Evolutionary conservation across 30 jellyfish, hydroid and myxozoan genomes (phyloP), one percentile per base, ranked within the genome.

Genomic region (Euphysa ruthae): DNA sequence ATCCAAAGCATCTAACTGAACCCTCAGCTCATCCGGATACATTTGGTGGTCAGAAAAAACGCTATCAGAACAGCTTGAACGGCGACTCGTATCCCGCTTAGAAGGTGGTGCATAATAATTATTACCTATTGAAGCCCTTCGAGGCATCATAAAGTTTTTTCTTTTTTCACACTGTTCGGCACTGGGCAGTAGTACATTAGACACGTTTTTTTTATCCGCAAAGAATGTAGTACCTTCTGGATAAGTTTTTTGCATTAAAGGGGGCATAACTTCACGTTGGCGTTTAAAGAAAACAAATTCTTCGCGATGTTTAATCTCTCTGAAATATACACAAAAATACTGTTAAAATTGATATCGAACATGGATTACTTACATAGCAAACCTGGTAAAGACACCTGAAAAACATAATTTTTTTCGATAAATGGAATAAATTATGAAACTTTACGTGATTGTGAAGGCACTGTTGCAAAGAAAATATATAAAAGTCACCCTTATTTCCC

Each of bases 221-320:
- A 68, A 68, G 46, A 21, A 68, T 3, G 75, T 43, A 32, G 44
- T 25, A 19, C 69, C 80, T 21, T 68, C 29, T 8, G 52, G 52
- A 35, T 68, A 44, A 26, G 22, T 30, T 68, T 43, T 44, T 44
- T 68, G 70, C 69, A 68, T 68, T 15, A 68, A 14, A 10, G 51
- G 22, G 22, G 80, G 80, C 80, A 68, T 68, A 31, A 22, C 55
- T 20, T 49, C 74, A 19, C 80, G 80, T 6, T 49, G 70, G 22
- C 80, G 29, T 35, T 68, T 55, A 12, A 44, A 68, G 60, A 68
- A 68, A 8, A 68, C 29, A n/a, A 68, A 68, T 16, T 68, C 80
- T 43, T 68, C 69, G 69, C 49, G 71, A 50, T 68, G 80, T 73
- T 68, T 68, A 51, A 68, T 68, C 49, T 68, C 74, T 21, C 80